These are phyloP conservation scores for Macquaria ambigua DNA, from an alignment of 2,113 vertebrate genomes.

Conservation along the genomic window DNA sequence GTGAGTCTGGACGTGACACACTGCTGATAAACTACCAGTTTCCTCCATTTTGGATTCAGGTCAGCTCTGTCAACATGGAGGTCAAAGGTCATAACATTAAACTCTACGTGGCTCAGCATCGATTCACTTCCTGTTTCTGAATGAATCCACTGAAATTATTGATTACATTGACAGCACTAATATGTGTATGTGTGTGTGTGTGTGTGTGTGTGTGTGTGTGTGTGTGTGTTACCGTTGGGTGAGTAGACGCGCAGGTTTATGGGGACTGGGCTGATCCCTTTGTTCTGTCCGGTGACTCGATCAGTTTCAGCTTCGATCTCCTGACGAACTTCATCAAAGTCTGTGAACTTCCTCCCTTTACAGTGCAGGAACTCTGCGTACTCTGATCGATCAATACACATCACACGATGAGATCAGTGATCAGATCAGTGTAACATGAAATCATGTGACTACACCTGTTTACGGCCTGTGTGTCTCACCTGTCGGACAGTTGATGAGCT, in stretches of 20 bases:
- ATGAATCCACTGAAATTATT: too few species aligned
- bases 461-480: slow-evolving; percentile 79
- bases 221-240: slow-evolving; percentile 87
- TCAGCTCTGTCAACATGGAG: too few species aligned
- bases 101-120: too few species aligned
- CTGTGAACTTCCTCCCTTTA: slow-evolving; percentile 96
- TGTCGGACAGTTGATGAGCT: slow-evolving; percentile 92
- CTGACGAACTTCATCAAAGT: slow-evolving; percentile 95
- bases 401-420: not conserved
- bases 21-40: too few species aligned
- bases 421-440: not conserved
- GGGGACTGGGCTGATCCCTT: slow-evolving; percentile 96
- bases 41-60: too few species aligned
- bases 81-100: too few species aligned
- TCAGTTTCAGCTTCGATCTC: slow-evolving; percentile 97
- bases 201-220: slow-evolving; percentile 42
- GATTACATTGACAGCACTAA: too few species aligned
- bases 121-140: too few species aligned
- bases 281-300: slow-evolving; percentile 93
- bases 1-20: too few species aligned
- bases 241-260: slow-evolving; percentile 96
- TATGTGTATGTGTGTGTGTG: not conserved
- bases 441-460: not conserved
- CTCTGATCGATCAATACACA: slow-evolving; percentile 44
- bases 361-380: slow-evolving; percentile 93